These are phyloP conservation scores for Enteromius paludinosus DNA, from an alignment of 2,797 vertebrate genomes.

Conservation along the genomic window DNA sequence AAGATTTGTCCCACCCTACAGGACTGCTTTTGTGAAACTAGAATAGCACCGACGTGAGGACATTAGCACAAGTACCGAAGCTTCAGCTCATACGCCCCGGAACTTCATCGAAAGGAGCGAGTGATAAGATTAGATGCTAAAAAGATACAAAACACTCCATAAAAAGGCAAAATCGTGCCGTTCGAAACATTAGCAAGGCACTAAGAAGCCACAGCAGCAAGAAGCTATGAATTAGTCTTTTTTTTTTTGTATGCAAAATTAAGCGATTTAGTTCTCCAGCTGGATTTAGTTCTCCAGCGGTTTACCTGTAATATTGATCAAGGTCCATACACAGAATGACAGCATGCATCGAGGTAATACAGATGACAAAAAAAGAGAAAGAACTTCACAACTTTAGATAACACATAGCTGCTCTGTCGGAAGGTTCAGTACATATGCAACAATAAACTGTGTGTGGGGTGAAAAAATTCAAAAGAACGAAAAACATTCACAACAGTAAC, in stretches of 20 bases:
- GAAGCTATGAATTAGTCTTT: slow-evolving; percentile 24
- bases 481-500: slow-evolving; percentile 47
- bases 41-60: slow-evolving; percentile 22
- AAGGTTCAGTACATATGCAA: slow-evolving; percentile 40
- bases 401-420: slow-evolving; percentile 60
- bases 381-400: slow-evolving; percentile 57
- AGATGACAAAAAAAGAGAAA: slow-evolving; percentile 26
- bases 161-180: slow-evolving; percentile 56
- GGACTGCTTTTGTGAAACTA: background rate
- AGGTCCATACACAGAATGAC: slow-evolving; percentile 23
- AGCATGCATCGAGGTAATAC: slow-evolving; percentile 36
- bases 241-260: slow-evolving; percentile 11
- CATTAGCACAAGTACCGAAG: slow-evolving; percentile 4
- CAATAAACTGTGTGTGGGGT: slow-evolving; percentile 12
- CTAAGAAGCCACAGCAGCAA: slow-evolving; percentile 59
- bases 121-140: background rate
- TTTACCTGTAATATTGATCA: slow-evolving; percentile 36
- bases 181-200: slow-evolving; percentile 64
- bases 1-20: background rate
- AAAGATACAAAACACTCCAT: slow-evolving; percentile 32
- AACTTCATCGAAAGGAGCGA: slow-evolving; percentile 28
- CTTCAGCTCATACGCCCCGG: background rate
- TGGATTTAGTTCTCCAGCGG: slow-evolving; percentile 4
- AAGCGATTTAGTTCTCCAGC: background rate
- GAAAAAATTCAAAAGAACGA: background rate